These are phyloP conservation scores for Dendronephthya gigantea DNA, from an alignment of 64 coral and sea anemone genomes.

Conservation along the genomic window DNA sequence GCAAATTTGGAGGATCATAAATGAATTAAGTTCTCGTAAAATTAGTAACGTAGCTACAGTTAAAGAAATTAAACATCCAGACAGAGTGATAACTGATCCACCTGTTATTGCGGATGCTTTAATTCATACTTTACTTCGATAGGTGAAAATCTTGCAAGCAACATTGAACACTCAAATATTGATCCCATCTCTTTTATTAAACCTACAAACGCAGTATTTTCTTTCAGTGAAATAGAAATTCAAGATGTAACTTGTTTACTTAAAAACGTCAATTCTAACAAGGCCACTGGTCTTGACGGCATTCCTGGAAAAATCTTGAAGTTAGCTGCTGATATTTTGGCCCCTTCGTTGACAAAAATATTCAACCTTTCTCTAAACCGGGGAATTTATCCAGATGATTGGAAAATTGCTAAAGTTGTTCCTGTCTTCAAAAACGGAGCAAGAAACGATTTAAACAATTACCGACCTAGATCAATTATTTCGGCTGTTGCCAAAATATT, in stretches of 20 bases:
- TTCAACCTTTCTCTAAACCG: neutral
- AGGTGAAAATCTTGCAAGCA: conserved; percentile 12
- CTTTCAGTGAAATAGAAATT: neutral
- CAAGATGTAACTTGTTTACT: neutral
- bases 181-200: conserved; percentile 20
- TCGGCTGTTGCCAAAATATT: conserved; percentile 6
- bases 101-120: neutral
- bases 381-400: conserved; percentile 1
- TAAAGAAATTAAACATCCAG: neutral
- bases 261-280: neutral
- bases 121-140: neutral
- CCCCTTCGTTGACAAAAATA: neutral
- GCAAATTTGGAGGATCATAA: neutral
- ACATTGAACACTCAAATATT: conserved; percentile 1
- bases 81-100: neutral
- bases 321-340: neutral
- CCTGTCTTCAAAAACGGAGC: neutral
- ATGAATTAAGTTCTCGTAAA: conserved; percentile 4
- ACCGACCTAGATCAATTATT: neutral
- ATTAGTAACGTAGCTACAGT: neutral
- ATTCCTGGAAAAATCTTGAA: neutral
- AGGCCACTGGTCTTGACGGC: neutral
- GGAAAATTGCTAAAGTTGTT: neutral
- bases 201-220: conserved; percentile 6
- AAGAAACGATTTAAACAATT: neutral